Evolutionary conservation across 2,888 invertebrate genomes (phyloP).

Genomic region (Lacanobia oleracea): DNA sequence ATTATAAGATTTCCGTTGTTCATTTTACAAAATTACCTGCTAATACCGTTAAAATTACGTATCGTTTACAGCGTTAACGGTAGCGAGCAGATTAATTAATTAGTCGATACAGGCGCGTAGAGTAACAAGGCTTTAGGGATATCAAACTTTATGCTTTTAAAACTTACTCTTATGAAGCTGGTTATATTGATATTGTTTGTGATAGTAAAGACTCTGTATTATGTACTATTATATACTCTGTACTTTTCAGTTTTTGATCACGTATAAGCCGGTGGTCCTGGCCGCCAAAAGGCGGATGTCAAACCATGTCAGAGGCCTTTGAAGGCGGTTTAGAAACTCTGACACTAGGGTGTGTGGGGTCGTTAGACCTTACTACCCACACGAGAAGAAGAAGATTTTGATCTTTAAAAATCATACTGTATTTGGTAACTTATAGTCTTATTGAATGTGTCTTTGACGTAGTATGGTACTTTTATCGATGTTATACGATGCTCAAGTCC

Average conservation of each 20-base stretch:
- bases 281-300: too few relatives aligned
- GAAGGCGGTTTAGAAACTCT: too few relatives aligned
- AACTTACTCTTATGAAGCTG: slow-evolving; percentile 14
- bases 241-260: too few relatives aligned
- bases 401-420: too few relatives aligned
- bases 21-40: slow-evolving; percentile 38
- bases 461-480: slow-evolving; percentile 4
- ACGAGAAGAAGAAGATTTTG: too few relatives aligned
- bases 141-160: slow-evolving; percentile 36
- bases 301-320: too few relatives aligned
- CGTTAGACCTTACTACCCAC: too few relatives aligned
- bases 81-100: slow-evolving; percentile 57
- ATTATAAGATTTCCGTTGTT: slow-evolving; percentile 28
- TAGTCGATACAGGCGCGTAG: slow-evolving; percentile 39
- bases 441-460: background rate
- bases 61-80: slow-evolving; percentile 47
- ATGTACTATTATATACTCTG: too few relatives aligned
- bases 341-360: too few relatives aligned
- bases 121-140: slow-evolving; percentile 41
- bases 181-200: slow-evolving; percentile 7
- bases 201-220: background rate
- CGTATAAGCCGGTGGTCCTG: too few relatives aligned
- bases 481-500: slow-evolving; percentile 12
- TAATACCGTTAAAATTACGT: slow-evolving; percentile 46
- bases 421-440: too few relatives aligned